A percentile compares a stretch with the other conserved stretches of the same genome.
phyloP scores from a whole-genome alignment of 2,797 vertebrate genomes.

The Arctocebus calabarensis region DNA sequence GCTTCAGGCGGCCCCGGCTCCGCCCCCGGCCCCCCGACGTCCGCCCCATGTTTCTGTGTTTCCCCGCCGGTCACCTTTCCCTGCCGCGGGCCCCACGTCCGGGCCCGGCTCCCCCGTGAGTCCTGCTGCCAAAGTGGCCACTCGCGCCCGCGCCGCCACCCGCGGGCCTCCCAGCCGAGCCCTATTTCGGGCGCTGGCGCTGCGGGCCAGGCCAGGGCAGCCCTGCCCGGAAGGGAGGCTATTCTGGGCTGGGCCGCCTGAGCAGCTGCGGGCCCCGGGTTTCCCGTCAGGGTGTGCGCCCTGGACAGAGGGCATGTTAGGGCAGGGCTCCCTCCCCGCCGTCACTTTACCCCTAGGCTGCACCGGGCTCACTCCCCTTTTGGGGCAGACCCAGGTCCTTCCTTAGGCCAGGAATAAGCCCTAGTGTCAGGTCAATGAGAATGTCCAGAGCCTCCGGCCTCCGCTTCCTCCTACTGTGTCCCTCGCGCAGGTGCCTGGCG shows the following conservation, averaged over 20 bases:
- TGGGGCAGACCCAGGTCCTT: constrained; percentile 14
- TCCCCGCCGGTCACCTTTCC: neutral
- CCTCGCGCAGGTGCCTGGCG: neutral
- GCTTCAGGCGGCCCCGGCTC: neutral
- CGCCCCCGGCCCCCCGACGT: neutral
- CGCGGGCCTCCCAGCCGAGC: neutral
- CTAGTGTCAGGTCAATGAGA: neutral
- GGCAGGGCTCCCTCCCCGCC: constrained; percentile 70
- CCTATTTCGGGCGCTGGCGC: constrained; percentile 80
- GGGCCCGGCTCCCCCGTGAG: neutral
- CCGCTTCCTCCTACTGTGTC: neutral
- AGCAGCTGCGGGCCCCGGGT: constrained; percentile 74
- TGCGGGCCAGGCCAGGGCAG: constrained; percentile 46
- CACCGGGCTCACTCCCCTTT: constrained; percentile 23
- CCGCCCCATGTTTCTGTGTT: neutral
- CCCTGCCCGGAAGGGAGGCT: constrained; percentile 82
- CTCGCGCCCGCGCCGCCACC: neutral
- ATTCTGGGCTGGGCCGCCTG: constrained; percentile 75
- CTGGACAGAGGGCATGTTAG: constrained; percentile 75
- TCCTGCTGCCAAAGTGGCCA: neutral
- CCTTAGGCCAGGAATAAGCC: neutral
- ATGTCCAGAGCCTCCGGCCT: neutral
- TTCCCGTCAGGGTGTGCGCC: constrained; percentile 81
- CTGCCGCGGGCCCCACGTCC: neutral
- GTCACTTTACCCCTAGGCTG: constrained; percentile 30